Evolutionary conservation across 2,888 invertebrate species (phyloP), one percentile per base, ranked within the genome.

Genomic region (Syrphus vitripennis): DNA sequence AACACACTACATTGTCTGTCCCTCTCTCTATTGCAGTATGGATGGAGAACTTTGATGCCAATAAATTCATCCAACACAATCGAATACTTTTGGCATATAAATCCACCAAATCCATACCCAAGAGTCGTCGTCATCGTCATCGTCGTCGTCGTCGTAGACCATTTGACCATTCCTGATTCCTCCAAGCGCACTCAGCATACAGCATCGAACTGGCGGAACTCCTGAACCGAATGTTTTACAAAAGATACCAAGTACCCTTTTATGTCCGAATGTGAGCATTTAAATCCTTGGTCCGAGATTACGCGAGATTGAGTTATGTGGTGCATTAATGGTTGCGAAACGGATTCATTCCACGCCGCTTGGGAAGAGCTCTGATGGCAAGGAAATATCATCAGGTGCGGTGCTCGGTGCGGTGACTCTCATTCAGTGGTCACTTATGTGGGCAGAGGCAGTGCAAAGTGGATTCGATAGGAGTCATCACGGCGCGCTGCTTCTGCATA

Each of bases 31-130:
- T 86, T 81, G 26, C 19, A 72, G n/a, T n/a, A n/a, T n/a, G n/a
- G n/a, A n/a, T n/a, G n/a, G n/a, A n/a, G 77, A 90, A 90, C 88
- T 89, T n/a, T 90, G 91, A 91, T 89, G 91, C 88, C 91, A 89
- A 91, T 91, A 92, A 91, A 91, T 91, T 91, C 87, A 67, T 87
- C 87, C 74, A 45, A 71, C 78, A 71, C 87, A 87, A 87, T 87
- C 87, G 77, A 87, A 87, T 87, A 75, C 71, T 83, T 83, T 87
- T 87, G 87, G 87, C 87, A 87, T 79, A 83, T 87, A 87, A 87
- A 87, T 87, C 83, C 86, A 71, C 50, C 78, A 75, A 87, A 78
- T 78, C 83, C 82, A 78, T 48, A 45, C 72, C 63, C 67, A 76
- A 40, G 48, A 6, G 16, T 4, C 14, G 37, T 42, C 16, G 42